phyloP scores from a whole-genome alignment of 2,113 vertebrate species.

The Cynocephalus volans region DNA sequence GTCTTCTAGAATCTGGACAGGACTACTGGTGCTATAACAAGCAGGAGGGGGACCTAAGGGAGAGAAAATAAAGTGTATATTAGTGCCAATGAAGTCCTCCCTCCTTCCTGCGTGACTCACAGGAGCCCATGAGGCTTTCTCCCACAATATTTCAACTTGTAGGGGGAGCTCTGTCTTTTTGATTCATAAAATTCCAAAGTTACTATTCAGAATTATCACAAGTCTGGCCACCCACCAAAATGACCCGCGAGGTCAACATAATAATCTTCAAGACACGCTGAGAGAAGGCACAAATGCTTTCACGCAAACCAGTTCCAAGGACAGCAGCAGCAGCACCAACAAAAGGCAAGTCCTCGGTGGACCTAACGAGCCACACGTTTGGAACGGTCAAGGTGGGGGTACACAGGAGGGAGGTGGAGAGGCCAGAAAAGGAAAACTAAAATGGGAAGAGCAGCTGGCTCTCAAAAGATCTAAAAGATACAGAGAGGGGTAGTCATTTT shows the following conservation, averaged over 20 bases:
- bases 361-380: neutral
- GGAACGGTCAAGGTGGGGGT: neutral
- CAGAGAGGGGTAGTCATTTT: neutral
- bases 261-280: neutral
- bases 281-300: neutral
- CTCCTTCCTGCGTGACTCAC: conserved; percentile 44
- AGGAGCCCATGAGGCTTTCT: neutral
- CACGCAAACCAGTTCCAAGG: neutral
- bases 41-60: conserved; percentile 86
- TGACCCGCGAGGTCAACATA: neutral
- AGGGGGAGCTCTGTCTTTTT: neutral
- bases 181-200: conserved; percentile 79
- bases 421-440: neutral
- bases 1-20: conserved; percentile 87
- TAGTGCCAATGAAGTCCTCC: neutral
- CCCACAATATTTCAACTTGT: neutral
- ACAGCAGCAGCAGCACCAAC: neutral
- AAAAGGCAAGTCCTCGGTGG: neutral
- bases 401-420: neutral
- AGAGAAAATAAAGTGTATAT: neutral
- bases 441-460: conserved; percentile 28
- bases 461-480: neutral
- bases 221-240: conserved; percentile 58
- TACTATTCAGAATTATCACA: conserved; percentile 52
- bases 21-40: conserved; percentile 87